These are phyloP conservation scores for Anas bernieri DNA, from an alignment of 2,797 vertebrate species.

Conservation along the genomic window DNA sequence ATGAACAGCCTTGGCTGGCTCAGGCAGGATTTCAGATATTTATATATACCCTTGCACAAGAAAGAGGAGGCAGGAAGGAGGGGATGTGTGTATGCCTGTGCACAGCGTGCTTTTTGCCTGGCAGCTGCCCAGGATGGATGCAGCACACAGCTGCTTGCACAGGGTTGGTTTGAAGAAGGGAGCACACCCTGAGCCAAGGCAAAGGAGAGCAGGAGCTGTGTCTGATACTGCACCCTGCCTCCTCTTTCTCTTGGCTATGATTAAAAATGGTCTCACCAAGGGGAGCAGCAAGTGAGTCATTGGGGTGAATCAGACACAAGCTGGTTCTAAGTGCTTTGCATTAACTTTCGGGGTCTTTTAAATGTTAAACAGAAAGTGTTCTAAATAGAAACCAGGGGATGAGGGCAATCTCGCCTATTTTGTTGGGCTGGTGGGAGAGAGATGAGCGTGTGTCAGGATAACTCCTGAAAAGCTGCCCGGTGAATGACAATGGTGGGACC, in stretches of 20 bases:
- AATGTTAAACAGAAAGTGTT: constrained; percentile 36
- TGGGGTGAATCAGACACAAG: neutral
- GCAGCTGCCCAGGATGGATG: too few relatives aligned
- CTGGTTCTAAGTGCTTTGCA: neutral
- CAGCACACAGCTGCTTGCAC: too few relatives aligned
- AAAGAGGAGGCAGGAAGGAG: neutral
- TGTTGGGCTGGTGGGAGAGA: neutral
- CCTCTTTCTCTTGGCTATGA: neutral
- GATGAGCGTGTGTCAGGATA: neutral
- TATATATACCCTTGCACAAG: neutral
- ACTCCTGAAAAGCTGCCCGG: constrained; percentile 61
- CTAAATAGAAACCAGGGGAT: constrained; percentile 53
- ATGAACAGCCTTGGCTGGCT: neutral
- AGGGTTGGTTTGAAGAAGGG: neutral
- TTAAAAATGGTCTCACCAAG: neutral
- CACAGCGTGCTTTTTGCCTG: too few relatives aligned
- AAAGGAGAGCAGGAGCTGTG: neutral
- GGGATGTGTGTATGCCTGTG: too few relatives aligned
- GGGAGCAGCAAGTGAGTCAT: neutral
- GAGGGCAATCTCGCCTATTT: neutral
- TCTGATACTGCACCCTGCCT: neutral
- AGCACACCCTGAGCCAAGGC: neutral
- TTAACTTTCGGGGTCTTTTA: constrained; percentile 4
- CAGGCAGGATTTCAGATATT: neutral
- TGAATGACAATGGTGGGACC: constrained; percentile 86